These are phyloP conservation scores for Creontiades dilutus DNA, from an alignment of 2,888 invertebrate species.

Conservation along the genomic window DNA sequence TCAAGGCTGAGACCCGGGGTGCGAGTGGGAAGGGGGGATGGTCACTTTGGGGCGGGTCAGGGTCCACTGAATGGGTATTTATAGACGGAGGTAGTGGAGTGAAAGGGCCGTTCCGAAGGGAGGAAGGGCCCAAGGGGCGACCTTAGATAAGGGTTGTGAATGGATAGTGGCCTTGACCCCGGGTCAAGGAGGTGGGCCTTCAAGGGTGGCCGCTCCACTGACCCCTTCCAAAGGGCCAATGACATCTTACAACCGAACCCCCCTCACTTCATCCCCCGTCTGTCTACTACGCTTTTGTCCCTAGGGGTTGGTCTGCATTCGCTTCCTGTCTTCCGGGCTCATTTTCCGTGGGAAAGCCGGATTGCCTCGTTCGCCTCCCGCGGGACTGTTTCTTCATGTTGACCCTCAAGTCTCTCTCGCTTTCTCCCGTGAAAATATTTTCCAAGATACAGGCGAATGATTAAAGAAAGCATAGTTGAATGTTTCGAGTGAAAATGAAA, in stretches of 20 bases:
- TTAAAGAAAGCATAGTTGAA: too few species aligned
- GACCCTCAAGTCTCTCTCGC: too few species aligned
- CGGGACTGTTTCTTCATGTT: not conserved
- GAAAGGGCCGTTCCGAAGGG: conserved; percentile 47
- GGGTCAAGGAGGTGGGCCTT: conserved; percentile 62
- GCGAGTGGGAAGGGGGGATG: not conserved
- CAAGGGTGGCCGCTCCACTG: conserved; percentile 61
- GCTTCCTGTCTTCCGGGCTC: conserved; percentile 30
- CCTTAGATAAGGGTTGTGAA: conserved; percentile 55
- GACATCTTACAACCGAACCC: conserved; percentile 62
- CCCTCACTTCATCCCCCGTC: not conserved
- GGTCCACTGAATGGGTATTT: conserved; percentile 58
- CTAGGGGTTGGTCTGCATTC: conserved; percentile 41
- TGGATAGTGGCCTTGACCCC: conserved; percentile 57
- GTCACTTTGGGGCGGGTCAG: conserved; percentile 55
- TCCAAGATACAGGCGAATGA: too few species aligned
- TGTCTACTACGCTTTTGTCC: conserved; percentile 46
- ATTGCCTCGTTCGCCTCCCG: not conserved
- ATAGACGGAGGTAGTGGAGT: conserved; percentile 56
- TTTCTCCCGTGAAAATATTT: too few species aligned
- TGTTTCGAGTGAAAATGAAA: too few species aligned
- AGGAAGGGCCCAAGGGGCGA: conserved; percentile 17
- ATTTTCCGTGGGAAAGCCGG: not conserved
- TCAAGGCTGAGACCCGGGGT: not conserved
- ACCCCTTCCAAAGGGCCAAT: conserved; percentile 64